phyloP scores from a whole-genome alignment of 2,888 invertebrate genomes.

The Mallateleia sp. region DNA sequence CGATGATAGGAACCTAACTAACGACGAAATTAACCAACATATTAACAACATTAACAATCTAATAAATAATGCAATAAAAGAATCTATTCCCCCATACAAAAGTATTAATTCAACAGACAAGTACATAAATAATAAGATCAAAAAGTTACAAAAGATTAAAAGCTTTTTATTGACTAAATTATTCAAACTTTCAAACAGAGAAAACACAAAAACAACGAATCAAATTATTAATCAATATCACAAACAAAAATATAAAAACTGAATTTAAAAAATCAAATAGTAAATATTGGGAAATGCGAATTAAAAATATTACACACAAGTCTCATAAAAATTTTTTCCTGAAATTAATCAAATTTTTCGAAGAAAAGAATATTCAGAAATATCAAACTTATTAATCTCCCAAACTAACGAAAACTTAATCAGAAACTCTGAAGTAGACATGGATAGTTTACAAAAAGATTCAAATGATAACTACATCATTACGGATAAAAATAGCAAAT shows the following conservation, averaged over 20 bases:
- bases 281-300: slow-evolving; percentile 39
- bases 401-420: background rate
- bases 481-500: background rate
- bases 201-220: background rate
- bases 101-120: slow-evolving; percentile 9
- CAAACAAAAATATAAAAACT: slow-evolving; percentile 18
- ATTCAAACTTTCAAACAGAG: slow-evolving; percentile 7
- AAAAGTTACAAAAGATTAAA: slow-evolving; percentile 33
- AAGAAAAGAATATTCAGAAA: background rate
- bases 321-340: slow-evolving; percentile 32
- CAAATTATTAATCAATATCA: background rate
- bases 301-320: slow-evolving; percentile 24
- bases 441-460: background rate
- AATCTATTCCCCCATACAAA: slow-evolving; percentile 10
- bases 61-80: slow-evolving; percentile 22
- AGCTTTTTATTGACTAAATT: slow-evolving; percentile 11
- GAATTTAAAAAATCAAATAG: slow-evolving; percentile 33
- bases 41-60: background rate
- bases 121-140: slow-evolving; percentile 43
- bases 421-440: background rate
- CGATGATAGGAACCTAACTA: background rate
- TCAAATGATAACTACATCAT: slow-evolving; percentile 25
- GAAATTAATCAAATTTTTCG: slow-evolving; percentile 51
- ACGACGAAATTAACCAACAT: slow-evolving; percentile 21
- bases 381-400: background rate